These are phyloP conservation scores for Manis pentadactyla DNA, from an alignment of 2,797 vertebrate species.

Conservation along the genomic window DNA sequence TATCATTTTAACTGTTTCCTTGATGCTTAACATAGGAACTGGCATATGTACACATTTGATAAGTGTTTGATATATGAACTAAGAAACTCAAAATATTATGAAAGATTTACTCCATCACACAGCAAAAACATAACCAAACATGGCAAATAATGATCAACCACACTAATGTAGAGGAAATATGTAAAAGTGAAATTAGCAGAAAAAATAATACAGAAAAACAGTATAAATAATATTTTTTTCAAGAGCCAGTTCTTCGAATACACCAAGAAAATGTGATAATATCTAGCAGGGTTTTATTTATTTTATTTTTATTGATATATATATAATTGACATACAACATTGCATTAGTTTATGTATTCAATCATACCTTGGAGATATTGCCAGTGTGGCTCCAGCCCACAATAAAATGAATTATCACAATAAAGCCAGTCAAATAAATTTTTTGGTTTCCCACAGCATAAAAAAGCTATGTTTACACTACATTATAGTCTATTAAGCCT, in stretches of 20 bases:
- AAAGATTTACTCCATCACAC: background rate
- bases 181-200: background rate
- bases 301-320: background rate
- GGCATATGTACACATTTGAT: background rate
- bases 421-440: too few relatives aligned
- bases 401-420: too few relatives aligned
- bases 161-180: background rate
- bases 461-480: too few relatives aligned
- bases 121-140: background rate
- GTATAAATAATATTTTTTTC: background rate
- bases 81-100: background rate
- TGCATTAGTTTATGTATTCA: background rate
- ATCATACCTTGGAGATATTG: too few relatives aligned
- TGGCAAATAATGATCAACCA: background rate
- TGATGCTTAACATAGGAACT: background rate
- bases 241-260: background rate
- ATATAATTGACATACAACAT: background rate
- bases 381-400: too few relatives aligned
- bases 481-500: too few relatives aligned
- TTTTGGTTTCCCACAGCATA: too few relatives aligned
- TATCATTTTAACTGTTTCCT: background rate
- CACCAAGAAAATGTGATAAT: background rate
- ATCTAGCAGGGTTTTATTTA: background rate
- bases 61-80: background rate
- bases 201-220: background rate